Evolutionary conservation across 2,797 vertebrate species (phyloP), one percentile per base, ranked within the genome.

Genomic region (Sebastes oblongus): DNA sequence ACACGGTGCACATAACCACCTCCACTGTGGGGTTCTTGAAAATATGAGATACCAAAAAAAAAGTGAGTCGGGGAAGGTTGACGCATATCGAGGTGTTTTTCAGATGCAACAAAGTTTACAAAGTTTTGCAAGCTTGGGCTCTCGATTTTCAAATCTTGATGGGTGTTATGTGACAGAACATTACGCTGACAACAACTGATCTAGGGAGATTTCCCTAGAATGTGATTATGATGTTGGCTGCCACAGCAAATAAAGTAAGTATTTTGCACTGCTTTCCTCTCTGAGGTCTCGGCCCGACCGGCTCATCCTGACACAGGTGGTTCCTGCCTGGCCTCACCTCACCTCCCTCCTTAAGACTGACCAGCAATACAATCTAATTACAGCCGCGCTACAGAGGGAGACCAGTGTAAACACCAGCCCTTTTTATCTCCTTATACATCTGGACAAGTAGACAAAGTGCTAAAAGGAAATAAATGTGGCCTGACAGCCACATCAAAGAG

Each of bases 401-500:
- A 96, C 95, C 96, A 97, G 97, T 98, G 97, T 98, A 99, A 99
- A 99, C 98, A 98, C 96, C 96, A 96, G 92, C 95, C 97, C 96
- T 97, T 98, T 98, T 98, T 99, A 99, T 99, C 98, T 98, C 95
- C 96, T 97, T 97, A 98, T 99, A 98, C 98, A 99, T 99, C 98
- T 99, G 98, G 98, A 99, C 98, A 98, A 98, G 97, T 96, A 98
- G 98, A 99, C 98, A 99, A 99, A 98, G 98, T 99, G 98, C 97
- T 99, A 99, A 99, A 98, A 99, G 97, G 98, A 99, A 98, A 98
- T 98, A 99, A 99, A 99, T 99, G 97, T 98, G 97, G 96, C 97
- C 97, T 99, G 97, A 97, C 97, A 98, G 97, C 97, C 97, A 99
- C 98, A 97, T 99, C 97, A 98, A 99, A 98, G 97, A 96, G 97